Conservation (phyloP, 2,797 vertebrate species). For the Brotogeris chrysoptera region DNA sequence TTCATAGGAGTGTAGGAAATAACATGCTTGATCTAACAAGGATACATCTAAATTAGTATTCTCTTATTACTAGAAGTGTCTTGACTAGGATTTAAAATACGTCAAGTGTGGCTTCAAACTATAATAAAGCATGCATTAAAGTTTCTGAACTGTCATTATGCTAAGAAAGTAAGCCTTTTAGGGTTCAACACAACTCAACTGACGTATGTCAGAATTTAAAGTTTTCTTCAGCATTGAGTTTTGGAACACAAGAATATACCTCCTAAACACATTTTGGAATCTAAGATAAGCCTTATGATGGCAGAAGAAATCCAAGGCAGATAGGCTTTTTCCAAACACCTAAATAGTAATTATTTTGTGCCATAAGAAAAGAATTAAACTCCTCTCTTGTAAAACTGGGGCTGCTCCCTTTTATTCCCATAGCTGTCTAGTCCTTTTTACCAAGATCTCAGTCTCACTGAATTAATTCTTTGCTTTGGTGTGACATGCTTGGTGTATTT, state of each 20-base stretch:
- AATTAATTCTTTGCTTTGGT: conserved; percentile 62
- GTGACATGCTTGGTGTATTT: conserved; percentile 57
- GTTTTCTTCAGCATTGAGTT: background rate
- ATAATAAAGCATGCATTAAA: background rate
- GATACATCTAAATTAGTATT: background rate
- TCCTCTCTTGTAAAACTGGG: conserved; percentile 17
- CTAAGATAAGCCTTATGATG: background rate
- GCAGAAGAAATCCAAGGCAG: background rate
- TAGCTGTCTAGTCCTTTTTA: conserved; percentile 51
- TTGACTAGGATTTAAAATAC: background rate
- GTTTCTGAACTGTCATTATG: background rate
- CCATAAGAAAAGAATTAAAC: background rate
- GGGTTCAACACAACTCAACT: background rate
- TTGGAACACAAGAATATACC: background rate
- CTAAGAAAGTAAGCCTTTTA: background rate
- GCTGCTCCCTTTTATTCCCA: conserved; percentile 24
- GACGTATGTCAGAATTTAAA: background rate
- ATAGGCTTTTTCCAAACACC: background rate
- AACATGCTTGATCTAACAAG: background rate
- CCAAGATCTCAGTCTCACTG: conserved; percentile 3
- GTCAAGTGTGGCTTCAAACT: background rate
- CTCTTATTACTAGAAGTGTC: background rate
- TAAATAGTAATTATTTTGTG: conserved; percentile 36
- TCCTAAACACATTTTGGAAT: background rate
- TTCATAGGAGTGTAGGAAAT: background rate